Base-by-base conservation (phyloP, 2,797 vertebrate species). In the Epinephelus malabaricus region DNA sequence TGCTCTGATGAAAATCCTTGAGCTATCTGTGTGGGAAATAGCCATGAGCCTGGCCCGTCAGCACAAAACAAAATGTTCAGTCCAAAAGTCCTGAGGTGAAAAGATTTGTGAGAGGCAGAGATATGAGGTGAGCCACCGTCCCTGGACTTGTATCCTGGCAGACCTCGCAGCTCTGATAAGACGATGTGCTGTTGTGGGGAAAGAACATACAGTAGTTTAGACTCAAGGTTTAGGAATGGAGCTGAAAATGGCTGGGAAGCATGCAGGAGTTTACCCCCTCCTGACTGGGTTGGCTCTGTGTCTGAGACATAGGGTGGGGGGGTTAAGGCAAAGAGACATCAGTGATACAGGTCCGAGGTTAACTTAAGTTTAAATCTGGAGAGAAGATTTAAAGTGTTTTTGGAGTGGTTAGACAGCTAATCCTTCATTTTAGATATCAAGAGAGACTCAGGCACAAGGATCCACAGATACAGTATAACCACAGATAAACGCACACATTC, bases 101-200 rank as follows among this genome's bases (percentile, higher is more conserved):
- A 49, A 19, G 19, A 10, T 61, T 21, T 54, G 4, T 15, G n/a
- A 27, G 38, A 51, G 40, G 50, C 25, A 19, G 38, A 43, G 55
- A 50, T 15, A 53, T 23, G n/a, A 64, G 58, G 30, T 43, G 53
- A 55, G 53, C 38, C 6, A 2, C n/a, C 34, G 66, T 93, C 90
- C 96, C 95, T 78, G 79, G 60, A 69, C 54, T n/a, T 54, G 59
- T 9, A 60, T 65, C 69, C 67, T 67, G 3, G 4, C 47, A 75
- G 82, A 73, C 83, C 81, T 85, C 83, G 19, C 23, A 18, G 14
- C 45, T 38, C 50, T 86, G 92, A 90, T 88, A 86, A 86, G 81
- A 69, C 27, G 3, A 58, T 17, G 4, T 60, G 56, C 59, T 73
- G 55, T 47, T 19, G 18, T 64, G n/a, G 21, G 54, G 40, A 55